Conservation (phyloP, 2,113 vertebrate species). For the Solea solea region DNA sequence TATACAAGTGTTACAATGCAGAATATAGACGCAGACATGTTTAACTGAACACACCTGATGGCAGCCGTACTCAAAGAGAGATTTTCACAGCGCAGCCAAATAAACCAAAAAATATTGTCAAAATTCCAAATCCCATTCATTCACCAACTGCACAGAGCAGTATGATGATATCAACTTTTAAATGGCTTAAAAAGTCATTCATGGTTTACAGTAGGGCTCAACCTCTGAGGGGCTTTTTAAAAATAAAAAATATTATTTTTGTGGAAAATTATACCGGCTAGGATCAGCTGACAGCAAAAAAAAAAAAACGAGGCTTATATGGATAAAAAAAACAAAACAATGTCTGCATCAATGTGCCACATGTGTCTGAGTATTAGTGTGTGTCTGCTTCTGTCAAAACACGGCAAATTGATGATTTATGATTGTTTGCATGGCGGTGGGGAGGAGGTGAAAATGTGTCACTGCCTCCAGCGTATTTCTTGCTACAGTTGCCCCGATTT, state of each 20-base stretch:
- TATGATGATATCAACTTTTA: neutral
- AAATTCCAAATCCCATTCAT: neutral
- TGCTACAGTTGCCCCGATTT: constrained; percentile 15
- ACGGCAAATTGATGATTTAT: constrained; percentile 66
- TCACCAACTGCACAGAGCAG: neutral
- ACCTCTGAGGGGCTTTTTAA: neutral
- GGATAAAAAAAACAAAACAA: constrained; percentile 45
- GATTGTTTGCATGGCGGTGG: constrained; percentile 49
- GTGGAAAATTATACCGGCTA: constrained; percentile 24
- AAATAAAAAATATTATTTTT: too few relatives aligned
- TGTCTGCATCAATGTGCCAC: constrained; percentile 31
- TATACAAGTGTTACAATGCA: constrained; percentile 39
- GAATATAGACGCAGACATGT: neutral
- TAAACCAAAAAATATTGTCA: neutral
- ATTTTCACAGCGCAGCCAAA: neutral
- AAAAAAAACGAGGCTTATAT: constrained; percentile 30
- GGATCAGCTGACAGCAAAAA: constrained; percentile 29
- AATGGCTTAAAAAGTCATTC: neutral
- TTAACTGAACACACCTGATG: neutral
- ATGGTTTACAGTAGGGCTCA: constrained; percentile 16
- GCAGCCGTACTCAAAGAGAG: neutral
- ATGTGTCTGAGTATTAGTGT: constrained; percentile 23
- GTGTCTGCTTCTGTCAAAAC: constrained; percentile 57
- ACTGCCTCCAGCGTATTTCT: constrained; percentile 1
- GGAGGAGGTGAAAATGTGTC: constrained; percentile 42